phyloP scores from a whole-genome alignment of 2,797 vertebrate species.

The Alcedo quadribrachys region DNA sequence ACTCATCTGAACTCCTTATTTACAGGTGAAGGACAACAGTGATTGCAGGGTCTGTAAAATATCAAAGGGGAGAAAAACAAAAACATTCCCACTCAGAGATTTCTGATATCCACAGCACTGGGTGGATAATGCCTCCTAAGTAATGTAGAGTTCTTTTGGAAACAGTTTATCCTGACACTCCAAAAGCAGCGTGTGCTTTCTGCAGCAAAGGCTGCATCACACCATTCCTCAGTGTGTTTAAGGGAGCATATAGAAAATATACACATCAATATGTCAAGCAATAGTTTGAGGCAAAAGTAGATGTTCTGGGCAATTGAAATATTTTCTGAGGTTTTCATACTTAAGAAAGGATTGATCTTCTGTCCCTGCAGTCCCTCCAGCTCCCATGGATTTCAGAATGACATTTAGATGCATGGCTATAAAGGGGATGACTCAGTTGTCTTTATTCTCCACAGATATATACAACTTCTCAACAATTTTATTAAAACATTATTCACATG shows the following conservation, averaged over 20 bases:
- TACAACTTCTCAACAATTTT: neutral
- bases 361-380: neutral
- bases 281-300: conserved; percentile 13
- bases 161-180: neutral
- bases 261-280: conserved; percentile 1
- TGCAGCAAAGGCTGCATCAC: neutral
- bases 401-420: neutral
- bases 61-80: neutral
- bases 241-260: neutral
- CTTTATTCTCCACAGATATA: neutral
- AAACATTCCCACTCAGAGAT: neutral
- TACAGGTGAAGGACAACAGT: neutral
- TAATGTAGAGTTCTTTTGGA: neutral
- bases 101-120: neutral
- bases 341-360: neutral
- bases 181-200: neutral
- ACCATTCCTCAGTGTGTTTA: neutral
- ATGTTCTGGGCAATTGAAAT: neutral
- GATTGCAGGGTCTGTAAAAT: neutral
- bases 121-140: neutral
- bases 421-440: neutral
- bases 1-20: neutral
- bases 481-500: neutral
- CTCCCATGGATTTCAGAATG: neutral
- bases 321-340: neutral